phyloP scores from a whole-genome alignment of 2,113 vertebrate species.

The Rhinichthys klamathensis region DNA sequence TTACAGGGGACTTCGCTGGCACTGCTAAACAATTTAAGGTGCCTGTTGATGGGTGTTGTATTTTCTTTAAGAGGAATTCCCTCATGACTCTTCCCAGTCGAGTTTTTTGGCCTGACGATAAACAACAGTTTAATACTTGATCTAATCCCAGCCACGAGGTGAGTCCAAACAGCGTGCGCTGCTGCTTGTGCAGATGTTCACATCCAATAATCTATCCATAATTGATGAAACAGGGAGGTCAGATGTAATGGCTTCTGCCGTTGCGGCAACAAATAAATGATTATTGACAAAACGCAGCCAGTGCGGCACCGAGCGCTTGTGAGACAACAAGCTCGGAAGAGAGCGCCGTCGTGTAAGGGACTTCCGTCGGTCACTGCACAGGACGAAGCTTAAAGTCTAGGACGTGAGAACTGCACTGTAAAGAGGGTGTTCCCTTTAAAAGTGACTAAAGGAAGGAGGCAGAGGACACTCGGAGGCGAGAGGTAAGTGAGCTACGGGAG shows the following conservation, averaged over 20 bases:
- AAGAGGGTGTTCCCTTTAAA: slow-evolving; percentile 40
- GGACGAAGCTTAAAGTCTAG: slow-evolving; percentile 58
- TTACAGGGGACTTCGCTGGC: slow-evolving; percentile 76
- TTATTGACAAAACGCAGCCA: slow-evolving; percentile 99
- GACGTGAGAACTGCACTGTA: slow-evolving; percentile 52
- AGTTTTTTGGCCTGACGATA: slow-evolving; percentile 96
- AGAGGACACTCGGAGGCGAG: slow-evolving; percentile 14
- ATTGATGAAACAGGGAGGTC: slow-evolving; percentile 99
- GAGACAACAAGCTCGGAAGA: slow-evolving; percentile 53
- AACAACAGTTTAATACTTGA: slow-evolving; percentile 99
- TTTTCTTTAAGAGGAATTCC: slow-evolving; percentile 82
- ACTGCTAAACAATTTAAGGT: slow-evolving; percentile 86
- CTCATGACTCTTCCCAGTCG: slow-evolving; percentile 83
- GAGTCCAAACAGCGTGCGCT: slow-evolving; percentile 82
- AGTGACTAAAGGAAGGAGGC: slow-evolving; percentile 53
- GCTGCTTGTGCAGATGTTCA: slow-evolving; percentile 96
- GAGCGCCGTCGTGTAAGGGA: background rate
- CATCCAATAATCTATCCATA: slow-evolving; percentile 99
- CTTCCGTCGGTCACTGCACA: background rate
- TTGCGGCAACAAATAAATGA: slow-evolving; percentile 99
- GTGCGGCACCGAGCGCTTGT: slow-evolving; percentile 83
- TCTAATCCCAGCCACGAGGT: slow-evolving; percentile 98
- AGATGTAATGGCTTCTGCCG: slow-evolving; percentile 96
- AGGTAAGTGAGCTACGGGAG: slow-evolving; percentile 65
- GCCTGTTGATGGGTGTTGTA: slow-evolving; percentile 84